These are phyloP conservation scores for Verasper variegatus DNA, from an alignment of 2,113 vertebrate genomes.

Conservation along the genomic window DNA sequence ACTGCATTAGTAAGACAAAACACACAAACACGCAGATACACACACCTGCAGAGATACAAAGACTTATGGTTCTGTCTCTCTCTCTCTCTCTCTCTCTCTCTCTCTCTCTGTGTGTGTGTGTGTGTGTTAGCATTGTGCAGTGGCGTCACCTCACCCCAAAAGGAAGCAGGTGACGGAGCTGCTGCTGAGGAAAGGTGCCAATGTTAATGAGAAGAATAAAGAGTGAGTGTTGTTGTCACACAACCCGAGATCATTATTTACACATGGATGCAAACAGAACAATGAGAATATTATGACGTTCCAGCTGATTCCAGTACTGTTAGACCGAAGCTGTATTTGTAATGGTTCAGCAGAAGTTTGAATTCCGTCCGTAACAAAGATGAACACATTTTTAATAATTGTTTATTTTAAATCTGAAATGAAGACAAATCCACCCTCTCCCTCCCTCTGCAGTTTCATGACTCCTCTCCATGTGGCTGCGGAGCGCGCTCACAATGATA, in stretches of 20 bases:
- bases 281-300: background rate
- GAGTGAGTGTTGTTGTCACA: constrained; percentile 83
- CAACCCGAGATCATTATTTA: background rate
- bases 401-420: no score
- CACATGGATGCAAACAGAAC: background rate
- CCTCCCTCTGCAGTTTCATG: constrained; percentile 87
- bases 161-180: constrained; percentile 95
- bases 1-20: constrained; percentile 91
- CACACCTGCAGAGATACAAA: background rate
- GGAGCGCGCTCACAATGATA: constrained; percentile 96
- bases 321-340: background rate
- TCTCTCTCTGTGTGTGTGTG: no score
- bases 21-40: background rate
- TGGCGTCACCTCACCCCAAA: constrained; percentile 93
- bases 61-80: background rate
- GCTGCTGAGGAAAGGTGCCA: constrained; percentile 93
- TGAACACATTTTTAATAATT: background rate
- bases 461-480: constrained; percentile 95
- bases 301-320: background rate
- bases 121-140: constrained; percentile 89
- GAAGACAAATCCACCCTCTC: background rate
- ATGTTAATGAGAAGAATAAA: constrained; percentile 96
- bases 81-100: constrained; percentile 24
- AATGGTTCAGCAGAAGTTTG: background rate
- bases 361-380: background rate